phyloP scores from a whole-genome alignment of 2,888 invertebrate species.

The Rutpela maculata region DNA sequence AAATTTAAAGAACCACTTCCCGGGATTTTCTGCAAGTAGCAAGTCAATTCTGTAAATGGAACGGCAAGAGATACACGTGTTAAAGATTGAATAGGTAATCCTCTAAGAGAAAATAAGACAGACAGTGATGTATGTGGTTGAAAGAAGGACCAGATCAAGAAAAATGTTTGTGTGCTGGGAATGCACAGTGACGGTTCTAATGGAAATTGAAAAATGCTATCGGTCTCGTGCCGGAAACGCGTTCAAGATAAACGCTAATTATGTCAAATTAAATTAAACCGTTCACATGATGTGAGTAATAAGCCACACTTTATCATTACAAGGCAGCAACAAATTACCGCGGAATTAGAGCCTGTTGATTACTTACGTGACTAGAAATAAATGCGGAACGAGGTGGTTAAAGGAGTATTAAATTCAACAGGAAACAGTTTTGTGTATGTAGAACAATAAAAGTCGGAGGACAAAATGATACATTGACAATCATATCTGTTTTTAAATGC shows the following conservation, averaged over 20 bases:
- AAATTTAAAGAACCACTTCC: conserved; percentile 37
- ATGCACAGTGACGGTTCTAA: conserved; percentile 16
- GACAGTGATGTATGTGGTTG: conserved; percentile 62
- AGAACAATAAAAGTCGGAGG: too few species aligned
- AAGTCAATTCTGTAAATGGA: conserved; percentile 61
- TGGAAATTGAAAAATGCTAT: conserved; percentile 35
- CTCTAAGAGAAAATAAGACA: conserved; percentile 57
- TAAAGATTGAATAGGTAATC: conserved; percentile 62
- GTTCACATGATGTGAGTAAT: conserved; percentile 34
- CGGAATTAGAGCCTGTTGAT: conserved; percentile 8
- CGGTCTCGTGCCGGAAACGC: conserved; percentile 28
- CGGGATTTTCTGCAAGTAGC: background rate
- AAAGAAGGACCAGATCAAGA: conserved; percentile 46
- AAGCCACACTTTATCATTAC: conserved; percentile 23
- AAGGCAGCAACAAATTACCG: conserved; percentile 29
- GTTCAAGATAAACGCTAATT: conserved; percentile 29
- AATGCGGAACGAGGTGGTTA: background rate
- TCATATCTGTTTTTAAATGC: too few species aligned
- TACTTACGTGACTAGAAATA: background rate
- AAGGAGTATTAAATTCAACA: too few species aligned
- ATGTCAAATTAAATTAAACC: conserved; percentile 30
- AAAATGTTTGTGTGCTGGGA: conserved; percentile 37
- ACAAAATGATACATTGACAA: too few species aligned
- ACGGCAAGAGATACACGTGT: conserved; percentile 56
- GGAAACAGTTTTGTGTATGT: too few species aligned